phyloP scores from a whole-genome alignment of 2,797 vertebrate genomes.

The Manis crassicaudata region DNA sequence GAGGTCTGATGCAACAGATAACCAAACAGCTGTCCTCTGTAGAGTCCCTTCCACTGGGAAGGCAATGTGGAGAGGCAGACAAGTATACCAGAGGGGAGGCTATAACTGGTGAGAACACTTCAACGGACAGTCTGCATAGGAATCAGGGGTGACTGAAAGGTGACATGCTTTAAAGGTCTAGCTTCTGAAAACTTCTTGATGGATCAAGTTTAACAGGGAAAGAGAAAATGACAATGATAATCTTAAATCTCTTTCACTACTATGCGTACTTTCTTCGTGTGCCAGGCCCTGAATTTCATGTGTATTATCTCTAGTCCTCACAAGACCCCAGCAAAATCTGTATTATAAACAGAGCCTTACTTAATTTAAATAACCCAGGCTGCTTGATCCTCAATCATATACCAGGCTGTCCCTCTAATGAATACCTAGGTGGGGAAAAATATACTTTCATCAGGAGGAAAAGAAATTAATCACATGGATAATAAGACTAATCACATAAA shows the following conservation, averaged over 20 bases:
- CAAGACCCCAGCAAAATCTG: not conserved
- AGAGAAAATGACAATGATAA: conserved; percentile 17
- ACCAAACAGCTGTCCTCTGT: not conserved
- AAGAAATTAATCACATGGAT: not conserved
- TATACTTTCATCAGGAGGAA: not conserved
- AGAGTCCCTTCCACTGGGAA: not conserved
- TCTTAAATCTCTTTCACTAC: not conserved
- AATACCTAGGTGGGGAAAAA: not conserved
- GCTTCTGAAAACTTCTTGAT: not conserved
- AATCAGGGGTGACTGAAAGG: not conserved
- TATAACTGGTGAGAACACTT: not conserved
- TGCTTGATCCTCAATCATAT: not conserved
- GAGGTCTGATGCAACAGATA: not conserved
- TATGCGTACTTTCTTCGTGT: not conserved
- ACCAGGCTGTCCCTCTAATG: not conserved
- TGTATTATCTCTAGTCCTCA: not conserved
- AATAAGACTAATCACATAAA: not conserved
- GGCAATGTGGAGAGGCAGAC: not conserved
- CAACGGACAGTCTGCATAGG: not conserved
- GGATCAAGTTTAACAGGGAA: not conserved
- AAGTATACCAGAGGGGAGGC: not conserved
- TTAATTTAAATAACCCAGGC: not conserved
- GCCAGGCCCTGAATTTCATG: not conserved
- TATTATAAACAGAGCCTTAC: not conserved
- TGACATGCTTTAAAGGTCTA: not conserved